Evolutionary conservation across 2,888 invertebrate genomes (phyloP), one percentile per base, ranked within the genome.

Genomic region (Argyresthia albistria): DNA sequence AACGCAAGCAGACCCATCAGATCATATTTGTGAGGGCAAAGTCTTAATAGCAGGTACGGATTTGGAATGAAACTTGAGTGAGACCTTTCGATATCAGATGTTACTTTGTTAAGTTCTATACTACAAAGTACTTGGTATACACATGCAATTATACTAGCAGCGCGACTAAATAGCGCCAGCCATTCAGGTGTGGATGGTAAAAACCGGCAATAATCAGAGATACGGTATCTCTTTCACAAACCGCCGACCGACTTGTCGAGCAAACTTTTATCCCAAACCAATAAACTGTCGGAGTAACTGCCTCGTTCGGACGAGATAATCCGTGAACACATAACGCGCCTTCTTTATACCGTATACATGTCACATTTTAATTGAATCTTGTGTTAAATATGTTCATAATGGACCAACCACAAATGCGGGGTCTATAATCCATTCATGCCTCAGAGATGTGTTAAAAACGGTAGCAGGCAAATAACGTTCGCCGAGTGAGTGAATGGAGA

Each of bases 321-420:
- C 53, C 46, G 45, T 46, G 37, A 48, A 46, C 55, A 42, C 54
- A 55, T 49, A 57, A 50, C 54, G 48, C 54, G 53, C 56, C 57
- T 62, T 62, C 60, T 64, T 63, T 63, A 64, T 63, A 61, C 67
- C 73, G 60, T 74, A 72, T 71, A 73, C 72, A 73, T 73, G 79
- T 80, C 80, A 71, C 68, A 70, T 67, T 69, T 74, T 80, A 80
- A 81, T 80, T 79, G 78, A 80, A 81, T 70, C 67, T 60, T 61
- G 62, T 66, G 66, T 74, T 74, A 74, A 79, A 74, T 71, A 73
- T 64, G 61, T 67, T 73, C 65, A 69, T 70, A 71, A 70, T 67
- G 71, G 25, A 2, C 25, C 25, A 6, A 25, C 25, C 6, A 6
- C 6, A 25, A 25, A 6, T 25, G 6, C 25, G 25, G 25, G 6